These are phyloP conservation scores for Nymphalis io DNA, from an alignment of 1,140 invertebrate genomes.

Conservation along the genomic window DNA sequence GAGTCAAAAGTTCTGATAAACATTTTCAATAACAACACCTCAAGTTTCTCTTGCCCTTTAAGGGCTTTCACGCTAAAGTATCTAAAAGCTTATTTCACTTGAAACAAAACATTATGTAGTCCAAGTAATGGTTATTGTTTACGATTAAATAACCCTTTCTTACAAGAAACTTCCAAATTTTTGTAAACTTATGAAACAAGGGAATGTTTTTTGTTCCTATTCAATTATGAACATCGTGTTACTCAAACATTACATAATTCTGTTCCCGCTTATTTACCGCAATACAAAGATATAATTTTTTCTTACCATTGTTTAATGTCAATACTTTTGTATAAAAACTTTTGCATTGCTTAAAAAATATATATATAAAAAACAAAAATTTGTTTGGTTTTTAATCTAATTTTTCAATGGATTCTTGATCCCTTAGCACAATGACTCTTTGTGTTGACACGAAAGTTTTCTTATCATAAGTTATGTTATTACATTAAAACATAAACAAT, in stretches of 20 bases:
- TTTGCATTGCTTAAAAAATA: background rate
- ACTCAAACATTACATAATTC: background rate
- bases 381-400: background rate
- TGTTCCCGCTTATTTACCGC: background rate
- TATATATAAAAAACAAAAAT: no score
- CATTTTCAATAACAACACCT: background rate
- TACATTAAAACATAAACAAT: background rate
- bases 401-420: conserved; percentile 2
- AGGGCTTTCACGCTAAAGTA: conserved; percentile 8
- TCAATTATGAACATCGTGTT: conserved; percentile 1
- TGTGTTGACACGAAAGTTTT: background rate
- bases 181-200: conserved; percentile 4
- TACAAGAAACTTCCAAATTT: background rate
- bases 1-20: background rate
- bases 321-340: background rate
- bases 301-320: background rate
- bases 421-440: background rate
- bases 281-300: background rate
- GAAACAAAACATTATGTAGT: conserved; percentile 33
- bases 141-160: conserved; percentile 24
- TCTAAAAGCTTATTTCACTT: conserved; percentile 18
- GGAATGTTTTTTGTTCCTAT: background rate
- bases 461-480: background rate
- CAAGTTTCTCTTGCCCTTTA: conserved; percentile 2
- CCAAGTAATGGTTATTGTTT: conserved; percentile 27